A percentile compares a stretch with the other conserved stretches of the same genome.
Conservation (phyloP, 2,797 vertebrate species). For the Alcedo atthis region DNA sequence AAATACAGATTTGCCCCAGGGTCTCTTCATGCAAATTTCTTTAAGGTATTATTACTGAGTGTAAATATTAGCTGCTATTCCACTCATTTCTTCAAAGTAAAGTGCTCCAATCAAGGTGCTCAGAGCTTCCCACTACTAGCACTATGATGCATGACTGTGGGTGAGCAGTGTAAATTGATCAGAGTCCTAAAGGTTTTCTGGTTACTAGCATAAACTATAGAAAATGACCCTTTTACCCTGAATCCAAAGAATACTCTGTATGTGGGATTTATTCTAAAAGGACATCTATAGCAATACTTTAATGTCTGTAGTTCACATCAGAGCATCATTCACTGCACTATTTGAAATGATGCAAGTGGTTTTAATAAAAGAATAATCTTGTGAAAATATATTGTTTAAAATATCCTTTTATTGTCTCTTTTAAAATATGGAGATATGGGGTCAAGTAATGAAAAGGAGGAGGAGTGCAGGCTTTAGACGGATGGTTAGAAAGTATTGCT, state of each 20-base stretch:
- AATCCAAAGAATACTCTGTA: not conserved
- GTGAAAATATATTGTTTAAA: not conserved
- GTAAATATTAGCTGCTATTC: not conserved
- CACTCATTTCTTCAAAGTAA: not conserved
- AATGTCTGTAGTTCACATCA: not conserved
- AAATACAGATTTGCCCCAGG: not conserved
- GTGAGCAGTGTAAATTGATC: not conserved
- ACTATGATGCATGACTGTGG: accelerated
- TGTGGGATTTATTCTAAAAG: not conserved
- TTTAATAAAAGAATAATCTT: conserved; percentile 12
- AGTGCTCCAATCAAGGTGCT: not conserved
- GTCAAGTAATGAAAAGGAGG: not conserved
- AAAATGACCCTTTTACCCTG: not conserved
- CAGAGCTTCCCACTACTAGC: not conserved
- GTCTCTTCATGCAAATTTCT: not conserved
- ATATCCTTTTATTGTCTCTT: not conserved
- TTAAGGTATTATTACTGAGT: not conserved
- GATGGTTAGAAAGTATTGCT: not conserved
- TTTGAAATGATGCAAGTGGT: not conserved
- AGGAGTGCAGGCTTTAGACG: not conserved
- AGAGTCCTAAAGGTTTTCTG: not conserved
- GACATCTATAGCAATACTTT: not conserved
- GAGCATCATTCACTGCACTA: not conserved
- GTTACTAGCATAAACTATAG: not conserved
- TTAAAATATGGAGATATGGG: not conserved